Conservation (phyloP, 2,113 vertebrate species). For the Chitala chitala region DNA sequence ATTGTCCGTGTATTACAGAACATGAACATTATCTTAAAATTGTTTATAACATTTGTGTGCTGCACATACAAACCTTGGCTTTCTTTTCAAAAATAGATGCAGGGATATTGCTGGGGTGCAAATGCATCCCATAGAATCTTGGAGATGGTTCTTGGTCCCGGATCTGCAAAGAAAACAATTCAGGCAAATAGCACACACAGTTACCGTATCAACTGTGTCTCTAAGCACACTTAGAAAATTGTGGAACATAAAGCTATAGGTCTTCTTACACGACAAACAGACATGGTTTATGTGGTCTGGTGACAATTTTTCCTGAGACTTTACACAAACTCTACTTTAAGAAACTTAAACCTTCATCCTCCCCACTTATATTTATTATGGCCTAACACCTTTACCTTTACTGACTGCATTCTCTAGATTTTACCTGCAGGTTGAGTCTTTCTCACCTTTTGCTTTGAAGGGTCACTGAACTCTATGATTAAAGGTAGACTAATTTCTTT, state of each 20-base stretch:
- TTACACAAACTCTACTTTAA: background rate
- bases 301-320: background rate
- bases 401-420: background rate
- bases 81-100: constrained; percentile 38
- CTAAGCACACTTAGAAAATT: too few relatives aligned
- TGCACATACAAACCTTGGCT: constrained; percentile 35
- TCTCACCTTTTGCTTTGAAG: constrained; percentile 41
- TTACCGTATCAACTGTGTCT: background rate
- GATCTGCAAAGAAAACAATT: constrained; percentile 29
- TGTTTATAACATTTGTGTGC: background rate
- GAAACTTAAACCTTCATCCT: too few relatives aligned
- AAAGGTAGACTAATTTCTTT: constrained; percentile 28
- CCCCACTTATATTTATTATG: background rate
- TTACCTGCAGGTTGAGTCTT: background rate
- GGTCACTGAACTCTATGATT: constrained; percentile 50
- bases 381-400: background rate
- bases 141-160: constrained; percentile 40
- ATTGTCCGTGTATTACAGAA: background rate
- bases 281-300: background rate
- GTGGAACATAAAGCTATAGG: too few relatives aligned
- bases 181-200: background rate
- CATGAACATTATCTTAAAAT: too few relatives aligned
- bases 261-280: too few relatives aligned
- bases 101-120: constrained; percentile 54
- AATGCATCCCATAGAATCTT: constrained; percentile 50